These are phyloP conservation scores for Drosophila nigricruria DNA, from an alignment of 2,888 invertebrate genomes.

Conservation along the genomic window DNA sequence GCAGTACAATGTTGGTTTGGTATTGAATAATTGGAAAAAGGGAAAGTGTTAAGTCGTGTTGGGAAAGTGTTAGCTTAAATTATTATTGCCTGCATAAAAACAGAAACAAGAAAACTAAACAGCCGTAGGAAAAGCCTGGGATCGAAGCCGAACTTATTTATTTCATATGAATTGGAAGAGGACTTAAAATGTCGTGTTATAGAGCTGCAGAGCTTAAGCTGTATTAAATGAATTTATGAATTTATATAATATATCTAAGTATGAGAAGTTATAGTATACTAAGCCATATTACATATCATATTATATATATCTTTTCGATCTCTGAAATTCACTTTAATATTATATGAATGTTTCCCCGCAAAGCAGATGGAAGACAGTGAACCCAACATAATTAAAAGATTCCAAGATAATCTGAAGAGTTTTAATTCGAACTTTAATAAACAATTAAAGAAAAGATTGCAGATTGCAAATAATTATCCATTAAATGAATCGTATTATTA, in stretches of 20 bases:
- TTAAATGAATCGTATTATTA: background rate
- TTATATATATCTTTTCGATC: no score
- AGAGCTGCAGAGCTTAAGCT: background rate
- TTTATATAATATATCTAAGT: no score
- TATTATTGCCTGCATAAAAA: background rate
- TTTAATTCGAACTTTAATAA: background rate
- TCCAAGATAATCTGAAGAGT: background rate
- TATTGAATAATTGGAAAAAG: constrained; percentile 4
- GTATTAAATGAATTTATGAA: no score
- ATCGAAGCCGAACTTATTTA: background rate
- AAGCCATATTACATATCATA: no score
- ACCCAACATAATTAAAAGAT: background rate
- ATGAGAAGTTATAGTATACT: no score
- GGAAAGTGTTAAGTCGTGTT: constrained; percentile 4
- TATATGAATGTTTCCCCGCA: background rate
- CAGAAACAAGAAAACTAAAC: no score
- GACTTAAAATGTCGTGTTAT: no score
- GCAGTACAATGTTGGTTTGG: no score
- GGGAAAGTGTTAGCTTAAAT: background rate
- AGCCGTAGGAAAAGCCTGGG: background rate
- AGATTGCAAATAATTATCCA: background rate
- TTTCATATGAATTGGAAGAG: no score
- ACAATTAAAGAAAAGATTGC: background rate
- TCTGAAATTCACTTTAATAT: background rate
- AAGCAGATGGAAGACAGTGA: background rate